These are phyloP conservation scores for Paramuricea clavata DNA, from an alignment of 92 coral and sea anemone genomes.

Conservation along the genomic window DNA sequence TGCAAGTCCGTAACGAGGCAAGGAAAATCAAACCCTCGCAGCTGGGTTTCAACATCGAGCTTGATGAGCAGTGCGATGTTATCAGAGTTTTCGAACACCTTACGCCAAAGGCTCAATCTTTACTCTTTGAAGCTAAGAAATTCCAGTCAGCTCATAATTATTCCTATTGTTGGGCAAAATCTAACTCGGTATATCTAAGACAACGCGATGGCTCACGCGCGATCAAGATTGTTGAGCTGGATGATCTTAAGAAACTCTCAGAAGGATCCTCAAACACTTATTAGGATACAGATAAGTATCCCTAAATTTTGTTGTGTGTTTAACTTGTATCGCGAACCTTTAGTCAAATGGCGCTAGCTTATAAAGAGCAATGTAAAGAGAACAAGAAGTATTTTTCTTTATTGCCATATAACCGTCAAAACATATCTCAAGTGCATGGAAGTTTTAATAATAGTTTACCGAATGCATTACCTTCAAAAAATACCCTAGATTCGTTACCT, in stretches of 20 bases:
- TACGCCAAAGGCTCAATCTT: constrained; percentile 25
- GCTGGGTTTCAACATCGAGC: constrained; percentile 15
- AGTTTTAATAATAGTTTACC: constrained; percentile 1
- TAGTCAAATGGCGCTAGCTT: background rate
- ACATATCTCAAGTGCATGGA: background rate
- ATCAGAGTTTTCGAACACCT: constrained; percentile 14
- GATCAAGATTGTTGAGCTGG: background rate
- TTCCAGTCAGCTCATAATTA: background rate
- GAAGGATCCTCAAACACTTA: too few species aligned
- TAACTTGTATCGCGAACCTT: background rate
- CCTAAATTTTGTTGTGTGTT: too few species aligned
- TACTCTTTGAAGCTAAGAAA: constrained; percentile 39
- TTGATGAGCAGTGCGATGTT: background rate
- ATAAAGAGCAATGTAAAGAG: background rate
- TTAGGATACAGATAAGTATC: too few species aligned
- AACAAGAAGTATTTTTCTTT: background rate
- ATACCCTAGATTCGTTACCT: constrained; percentile 28
- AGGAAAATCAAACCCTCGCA: constrained; percentile 14
- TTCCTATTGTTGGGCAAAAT: constrained; percentile 27
- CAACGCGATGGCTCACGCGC: background rate
- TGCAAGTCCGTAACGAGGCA: constrained; percentile 35
- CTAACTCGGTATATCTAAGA: background rate
- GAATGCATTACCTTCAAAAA: background rate
- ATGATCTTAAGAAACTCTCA: background rate
- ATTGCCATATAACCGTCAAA: background rate